Conservation (phyloP, 2,113 vertebrate genomes). For the Alligator mississippiensis region DNA sequence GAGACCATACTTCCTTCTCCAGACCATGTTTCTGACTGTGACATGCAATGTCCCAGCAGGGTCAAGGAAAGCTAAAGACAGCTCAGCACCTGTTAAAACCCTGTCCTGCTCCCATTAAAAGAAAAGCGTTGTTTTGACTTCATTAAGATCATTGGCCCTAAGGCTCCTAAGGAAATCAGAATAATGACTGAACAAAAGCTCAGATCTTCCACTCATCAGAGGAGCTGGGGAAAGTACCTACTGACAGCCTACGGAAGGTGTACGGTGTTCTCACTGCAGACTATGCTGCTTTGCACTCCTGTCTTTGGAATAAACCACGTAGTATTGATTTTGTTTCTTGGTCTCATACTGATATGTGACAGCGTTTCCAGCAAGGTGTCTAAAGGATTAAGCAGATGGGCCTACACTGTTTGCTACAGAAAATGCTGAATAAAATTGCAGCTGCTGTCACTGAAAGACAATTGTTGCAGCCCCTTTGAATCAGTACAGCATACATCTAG, state of each 20-base stretch:
- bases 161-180: not conserved
- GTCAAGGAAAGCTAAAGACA: not conserved
- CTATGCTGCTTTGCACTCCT: not conserved
- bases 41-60: not conserved
- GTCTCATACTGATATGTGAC: not conserved
- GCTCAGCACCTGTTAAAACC: not conserved
- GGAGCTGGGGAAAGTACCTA: not conserved
- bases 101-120: not conserved
- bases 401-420: not conserved
- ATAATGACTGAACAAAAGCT: not conserved
- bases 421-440: not conserved
- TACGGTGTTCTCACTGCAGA: not conserved
- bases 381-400: not conserved
- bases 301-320: not conserved
- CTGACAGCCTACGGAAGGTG: not conserved
- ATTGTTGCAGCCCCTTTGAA: accelerated
- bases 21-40: not conserved
- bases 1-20: not conserved
- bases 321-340: not conserved
- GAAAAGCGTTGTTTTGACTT: not conserved
- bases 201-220: not conserved
- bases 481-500: not conserved
- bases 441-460: not conserved
- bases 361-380: not conserved
- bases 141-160: not conserved